Evolutionary conservation across 2,888 invertebrate genomes (phyloP).

Genomic region (Acheta domesticus): DNA sequence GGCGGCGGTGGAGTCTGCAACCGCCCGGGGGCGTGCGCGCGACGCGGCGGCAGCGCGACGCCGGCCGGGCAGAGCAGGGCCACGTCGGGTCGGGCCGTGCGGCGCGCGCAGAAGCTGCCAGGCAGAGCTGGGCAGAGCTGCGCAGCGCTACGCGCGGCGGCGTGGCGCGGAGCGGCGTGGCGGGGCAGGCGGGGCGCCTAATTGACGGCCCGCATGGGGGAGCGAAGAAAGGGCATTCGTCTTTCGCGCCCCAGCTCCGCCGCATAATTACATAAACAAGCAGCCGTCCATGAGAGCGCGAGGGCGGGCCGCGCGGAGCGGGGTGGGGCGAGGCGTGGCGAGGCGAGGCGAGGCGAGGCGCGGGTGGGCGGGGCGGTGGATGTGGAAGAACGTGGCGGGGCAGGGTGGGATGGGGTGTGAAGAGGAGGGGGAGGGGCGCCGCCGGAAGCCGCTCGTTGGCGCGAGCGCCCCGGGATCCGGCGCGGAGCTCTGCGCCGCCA

Average conservation of each 20-base stretch:
- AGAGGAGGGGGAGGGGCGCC: too few relatives aligned
- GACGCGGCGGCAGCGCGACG: not conserved
- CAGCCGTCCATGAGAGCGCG: not conserved
- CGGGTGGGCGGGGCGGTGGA: not conserved
- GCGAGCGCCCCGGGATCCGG: too few relatives aligned
- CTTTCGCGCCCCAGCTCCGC: not conserved
- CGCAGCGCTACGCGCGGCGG: not conserved
- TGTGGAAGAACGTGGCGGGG: not conserved
- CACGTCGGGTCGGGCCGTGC: not conserved
- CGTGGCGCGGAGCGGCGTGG: not conserved
- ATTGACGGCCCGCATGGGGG: constrained; percentile 18
- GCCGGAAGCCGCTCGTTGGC: too few relatives aligned
- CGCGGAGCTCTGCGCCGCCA: too few relatives aligned
- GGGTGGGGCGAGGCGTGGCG: not conserved
- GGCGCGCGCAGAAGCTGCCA: not conserved
- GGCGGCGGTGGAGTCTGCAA: not conserved
- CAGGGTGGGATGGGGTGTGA: not conserved
- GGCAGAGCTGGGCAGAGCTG: not conserved
- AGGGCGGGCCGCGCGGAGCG: not conserved
- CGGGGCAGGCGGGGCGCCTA: not conserved
- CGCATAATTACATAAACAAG: constrained; percentile 18
- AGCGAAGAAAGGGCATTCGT: constrained; percentile 9
- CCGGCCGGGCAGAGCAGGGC: not conserved
- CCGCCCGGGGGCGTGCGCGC: too few relatives aligned
- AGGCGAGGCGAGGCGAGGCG: not conserved